Evolutionary conservation across 2,888 invertebrate species (phyloP), one percentile per base, ranked within the genome.

Genomic region (Auanema sp.): DNA sequence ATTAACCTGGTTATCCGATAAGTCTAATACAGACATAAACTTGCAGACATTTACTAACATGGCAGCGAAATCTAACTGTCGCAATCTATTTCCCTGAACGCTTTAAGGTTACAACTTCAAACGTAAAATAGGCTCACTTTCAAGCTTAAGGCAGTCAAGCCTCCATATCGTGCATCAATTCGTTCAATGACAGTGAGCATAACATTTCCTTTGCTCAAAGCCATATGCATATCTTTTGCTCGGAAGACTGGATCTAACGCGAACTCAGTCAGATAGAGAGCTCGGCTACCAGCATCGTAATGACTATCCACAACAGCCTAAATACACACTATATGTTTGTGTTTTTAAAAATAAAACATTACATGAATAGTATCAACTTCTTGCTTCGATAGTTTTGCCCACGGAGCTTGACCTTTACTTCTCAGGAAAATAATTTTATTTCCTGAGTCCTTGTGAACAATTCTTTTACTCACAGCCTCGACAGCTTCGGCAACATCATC

Each of bases 201-300:
- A 12, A 82, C 77, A 43, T 78, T 77, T 64, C 77, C 78, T 53
- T 79, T 76, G 21, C 72, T 75, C 11, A 81, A 65, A 23, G 62
- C 52, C 67, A 75, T 71, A 3, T 69, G 58, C 54, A 77, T 60
- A 33, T 73, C 73, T 2, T 59, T 60, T 1, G 40, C 53, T 2
- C 54, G 61, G 64, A 79, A 78, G 3, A 41, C 71, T 66, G 67
- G 62, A 65, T 79, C 76, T 8, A 49, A 59, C 55, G 62, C 69
- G 64, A 81, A 82, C 8, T 73, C 66, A 33, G 75, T 72, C 23
- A 81, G 65, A 61, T 81, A 77, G 18, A 81, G 60, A n/a, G 79
- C 62, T 12, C 76, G 71, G n/a, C 49, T 66, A 1, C 59, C 64
- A 55, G 66, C 64, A 42, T 75, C 72, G 60, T 72, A 79, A 11